Conservation (phyloP, 1,140 invertebrate genomes). For the Campodea augens region DNA sequence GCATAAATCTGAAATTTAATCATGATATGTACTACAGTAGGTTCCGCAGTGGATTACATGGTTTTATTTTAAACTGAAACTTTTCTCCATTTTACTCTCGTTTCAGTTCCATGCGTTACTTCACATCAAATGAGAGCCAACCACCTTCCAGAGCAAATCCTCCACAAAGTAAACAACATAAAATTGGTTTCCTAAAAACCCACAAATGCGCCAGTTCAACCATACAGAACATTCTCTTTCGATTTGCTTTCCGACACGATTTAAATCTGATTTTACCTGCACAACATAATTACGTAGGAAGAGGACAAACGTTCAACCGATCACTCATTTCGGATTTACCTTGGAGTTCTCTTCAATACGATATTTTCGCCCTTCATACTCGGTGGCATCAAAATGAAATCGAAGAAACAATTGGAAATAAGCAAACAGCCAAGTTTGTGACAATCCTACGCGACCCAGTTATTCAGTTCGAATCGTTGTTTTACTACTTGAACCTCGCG, state of each 20-base stretch:
- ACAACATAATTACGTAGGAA: constrained; percentile 20
- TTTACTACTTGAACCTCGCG: constrained; percentile 5
- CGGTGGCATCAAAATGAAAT: constrained; percentile 10
- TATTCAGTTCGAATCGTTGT: constrained; percentile 10
- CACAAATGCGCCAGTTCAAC: constrained; percentile 28
- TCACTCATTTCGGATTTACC: constrained; percentile 12
- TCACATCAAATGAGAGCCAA: no score
- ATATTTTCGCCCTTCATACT: constrained; percentile 10
- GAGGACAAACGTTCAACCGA: constrained; percentile 14
- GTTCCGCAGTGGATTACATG: no score
- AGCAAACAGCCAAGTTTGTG: constrained; percentile 7
- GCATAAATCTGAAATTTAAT: no score
- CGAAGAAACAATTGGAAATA: background rate
- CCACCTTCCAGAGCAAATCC: no score
- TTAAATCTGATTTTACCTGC: constrained; percentile 23
- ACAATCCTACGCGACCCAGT: constrained; percentile 11
- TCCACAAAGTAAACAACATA: no score
- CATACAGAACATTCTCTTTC: constrained; percentile 26
- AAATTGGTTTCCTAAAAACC: constrained; percentile 22
- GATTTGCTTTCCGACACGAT: constrained; percentile 21
- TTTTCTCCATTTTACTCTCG: no score
- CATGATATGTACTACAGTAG: no score
- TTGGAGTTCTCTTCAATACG: constrained; percentile 10
- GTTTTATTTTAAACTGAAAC: no score
- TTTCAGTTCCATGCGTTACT: no score